Evolutionary conservation across 2,888 invertebrate genomes (phyloP).

Genomic region (Willowsia nigromaculata): DNA sequence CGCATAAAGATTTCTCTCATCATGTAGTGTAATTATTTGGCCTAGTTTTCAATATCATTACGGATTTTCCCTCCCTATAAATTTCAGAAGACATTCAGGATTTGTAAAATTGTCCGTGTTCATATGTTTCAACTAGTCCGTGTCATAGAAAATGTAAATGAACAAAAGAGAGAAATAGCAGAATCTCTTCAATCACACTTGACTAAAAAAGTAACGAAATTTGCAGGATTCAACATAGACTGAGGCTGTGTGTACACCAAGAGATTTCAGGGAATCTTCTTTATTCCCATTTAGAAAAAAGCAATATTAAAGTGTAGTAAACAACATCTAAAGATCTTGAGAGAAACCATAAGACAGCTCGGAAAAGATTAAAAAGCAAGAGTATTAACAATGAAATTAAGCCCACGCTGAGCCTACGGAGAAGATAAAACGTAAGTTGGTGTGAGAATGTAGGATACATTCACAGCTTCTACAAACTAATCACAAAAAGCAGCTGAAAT

Average conservation of each 20-base stretch:
- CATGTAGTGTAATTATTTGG: too few relatives aligned
- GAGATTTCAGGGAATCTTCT: background rate
- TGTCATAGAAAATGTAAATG: too few relatives aligned
- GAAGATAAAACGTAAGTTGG: background rate
- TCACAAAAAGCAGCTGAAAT: background rate
- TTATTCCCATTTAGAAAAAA: background rate
- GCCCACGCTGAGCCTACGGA: constrained; percentile 43
- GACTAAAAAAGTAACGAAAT: too few relatives aligned
- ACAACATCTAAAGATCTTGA: constrained; percentile 35
- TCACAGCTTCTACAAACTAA: background rate
- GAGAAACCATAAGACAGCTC: background rate
- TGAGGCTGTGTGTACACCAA: background rate
- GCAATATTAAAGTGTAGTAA: constrained; percentile 49
- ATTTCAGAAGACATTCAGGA: too few relatives aligned
- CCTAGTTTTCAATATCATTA: too few relatives aligned
- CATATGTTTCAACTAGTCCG: too few relatives aligned
- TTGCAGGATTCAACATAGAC: too few relatives aligned
- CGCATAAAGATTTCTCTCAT: too few relatives aligned
- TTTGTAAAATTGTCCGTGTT: too few relatives aligned
- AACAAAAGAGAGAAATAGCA: too few relatives aligned
- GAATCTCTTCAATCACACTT: too few relatives aligned
- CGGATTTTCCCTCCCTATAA: too few relatives aligned
- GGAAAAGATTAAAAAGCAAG: constrained; percentile 28
- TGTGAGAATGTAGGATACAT: background rate
- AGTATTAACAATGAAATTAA: constrained; percentile 58